These are phyloP conservation scores for Nyctereutes procyonoides DNA, from an alignment of 2,113 vertebrate species.

Conservation along the genomic window DNA sequence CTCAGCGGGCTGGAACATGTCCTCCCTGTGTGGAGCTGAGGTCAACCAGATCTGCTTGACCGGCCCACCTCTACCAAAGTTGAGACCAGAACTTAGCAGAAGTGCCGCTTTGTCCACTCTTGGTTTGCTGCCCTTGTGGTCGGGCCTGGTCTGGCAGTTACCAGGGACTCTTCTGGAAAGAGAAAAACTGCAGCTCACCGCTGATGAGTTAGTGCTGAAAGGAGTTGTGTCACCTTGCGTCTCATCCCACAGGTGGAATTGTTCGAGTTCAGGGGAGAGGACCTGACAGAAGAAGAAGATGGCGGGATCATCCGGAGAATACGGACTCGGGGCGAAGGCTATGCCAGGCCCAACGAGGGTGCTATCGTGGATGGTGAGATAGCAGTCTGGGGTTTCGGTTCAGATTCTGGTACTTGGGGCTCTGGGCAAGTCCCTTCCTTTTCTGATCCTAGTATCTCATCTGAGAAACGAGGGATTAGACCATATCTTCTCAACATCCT, in stretches of 20 bases:
- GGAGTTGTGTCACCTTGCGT: background rate
- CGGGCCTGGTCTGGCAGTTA: background rate
- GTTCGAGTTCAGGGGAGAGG: conserved; percentile 96
- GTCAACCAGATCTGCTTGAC: background rate
- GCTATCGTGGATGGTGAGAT: conserved; percentile 94
- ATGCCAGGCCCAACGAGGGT: conserved; percentile 96
- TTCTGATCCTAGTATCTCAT: background rate
- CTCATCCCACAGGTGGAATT: conserved; percentile 92
- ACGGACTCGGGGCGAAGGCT: conserved; percentile 93
- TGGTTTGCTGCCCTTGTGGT: background rate
- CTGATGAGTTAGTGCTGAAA: background rate
- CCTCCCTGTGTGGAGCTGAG: background rate
- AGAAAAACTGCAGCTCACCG: background rate
- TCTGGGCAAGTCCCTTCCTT: background rate
- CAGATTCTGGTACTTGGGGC: background rate
- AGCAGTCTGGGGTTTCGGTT: background rate
- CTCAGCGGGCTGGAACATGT: background rate
- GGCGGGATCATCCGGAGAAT: conserved; percentile 96
- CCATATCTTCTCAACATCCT: background rate
- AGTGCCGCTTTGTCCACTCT: background rate
- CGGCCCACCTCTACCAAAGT: background rate
- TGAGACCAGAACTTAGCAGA: background rate
- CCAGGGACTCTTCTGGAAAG: background rate
- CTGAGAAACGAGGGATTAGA: background rate
- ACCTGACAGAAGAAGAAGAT: conserved; percentile 95